A percentile compares a stretch with the other conserved stretches of the same genome.
phyloP scores from a whole-genome alignment of 2,113 vertebrate species.

The Lipophrys pholis region DNA sequence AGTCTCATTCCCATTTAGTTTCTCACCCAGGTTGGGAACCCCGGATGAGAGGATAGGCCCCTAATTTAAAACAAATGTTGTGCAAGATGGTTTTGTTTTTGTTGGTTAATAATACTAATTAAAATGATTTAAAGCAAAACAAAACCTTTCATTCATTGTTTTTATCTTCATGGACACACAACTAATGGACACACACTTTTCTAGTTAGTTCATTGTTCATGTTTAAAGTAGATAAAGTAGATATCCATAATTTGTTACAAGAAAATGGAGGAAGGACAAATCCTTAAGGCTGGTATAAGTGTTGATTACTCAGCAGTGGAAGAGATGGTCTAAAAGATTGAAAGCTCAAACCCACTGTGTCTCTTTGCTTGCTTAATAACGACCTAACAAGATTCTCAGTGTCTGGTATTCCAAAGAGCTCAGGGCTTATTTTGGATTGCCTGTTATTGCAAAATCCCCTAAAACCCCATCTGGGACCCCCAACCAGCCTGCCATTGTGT shows the following conservation, averaged over 20 bases:
- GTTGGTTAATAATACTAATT: too few relatives aligned
- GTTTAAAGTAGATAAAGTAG: too few relatives aligned
- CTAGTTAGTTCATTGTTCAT: too few relatives aligned
- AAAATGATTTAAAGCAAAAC: too few relatives aligned
- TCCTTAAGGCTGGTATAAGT: constrained; percentile 4
- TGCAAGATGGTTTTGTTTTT: too few relatives aligned
- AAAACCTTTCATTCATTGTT: too few relatives aligned
- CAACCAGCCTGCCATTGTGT: constrained; percentile 55
- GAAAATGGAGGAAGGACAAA: constrained; percentile 1
- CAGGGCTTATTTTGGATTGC: constrained; percentile 54
- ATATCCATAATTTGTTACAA: neutral
- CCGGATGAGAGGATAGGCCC: too few relatives aligned
- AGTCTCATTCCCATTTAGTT: too few relatives aligned
- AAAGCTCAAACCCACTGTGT: constrained; percentile 31
- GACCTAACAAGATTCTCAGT: constrained; percentile 66
- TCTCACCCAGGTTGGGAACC: too few relatives aligned
- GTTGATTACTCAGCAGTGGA: neutral
- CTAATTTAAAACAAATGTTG: too few relatives aligned
- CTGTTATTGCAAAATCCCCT: constrained; percentile 65
- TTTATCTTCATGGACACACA: too few relatives aligned
- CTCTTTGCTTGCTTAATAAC: constrained; percentile 44
- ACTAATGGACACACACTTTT: too few relatives aligned
- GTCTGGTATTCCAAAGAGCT: constrained; percentile 40
- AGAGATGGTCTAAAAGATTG: constrained; percentile 20
- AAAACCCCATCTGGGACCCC: constrained; percentile 22